Percentiles rank a stretch among this genome's conserved stretches.
Evolutionary conservation across 2,888 invertebrate genomes (phyloP).

Genomic region (Xylota segnis): DNA sequence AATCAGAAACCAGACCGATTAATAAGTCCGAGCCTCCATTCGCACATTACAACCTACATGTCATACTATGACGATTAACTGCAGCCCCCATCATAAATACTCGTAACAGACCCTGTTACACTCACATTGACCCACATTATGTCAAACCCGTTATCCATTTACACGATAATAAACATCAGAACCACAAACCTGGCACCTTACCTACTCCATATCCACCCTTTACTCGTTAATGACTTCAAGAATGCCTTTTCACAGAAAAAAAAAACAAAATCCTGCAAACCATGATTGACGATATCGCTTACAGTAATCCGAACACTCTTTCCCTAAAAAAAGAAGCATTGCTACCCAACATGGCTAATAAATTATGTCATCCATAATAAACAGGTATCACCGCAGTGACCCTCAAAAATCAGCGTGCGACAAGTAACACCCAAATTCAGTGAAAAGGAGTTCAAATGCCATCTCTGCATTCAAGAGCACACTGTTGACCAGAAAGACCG

Average conservation of each 20-base stretch:
- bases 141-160: constrained; percentile 44
- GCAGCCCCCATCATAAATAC: neutral
- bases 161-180: constrained; percentile 7
- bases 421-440: constrained; percentile 49
- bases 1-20: too few species aligned
- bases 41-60: too few species aligned
- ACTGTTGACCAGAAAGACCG: constrained; percentile 30
- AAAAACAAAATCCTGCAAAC: neutral
- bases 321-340: constrained; percentile 17
- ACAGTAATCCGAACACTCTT: constrained; percentile 12
- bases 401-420: constrained; percentile 45
- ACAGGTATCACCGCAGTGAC: constrained; percentile 41
- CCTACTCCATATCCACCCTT: neutral
- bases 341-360: constrained; percentile 16
- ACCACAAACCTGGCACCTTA: constrained; percentile 15
- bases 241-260: constrained; percentile 3
- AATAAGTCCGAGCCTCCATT: too few species aligned
- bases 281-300: constrained; percentile 50
- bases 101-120: too few species aligned
- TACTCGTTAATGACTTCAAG: constrained; percentile 16
- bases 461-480: constrained; percentile 34
- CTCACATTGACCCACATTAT: constrained; percentile 50
- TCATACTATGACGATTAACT: neutral
- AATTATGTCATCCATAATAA: constrained; percentile 46
- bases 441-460: constrained; percentile 64